Evolutionary conservation across 2,113 vertebrate species (phyloP).

Genomic region (Malurus elegans): DNA sequence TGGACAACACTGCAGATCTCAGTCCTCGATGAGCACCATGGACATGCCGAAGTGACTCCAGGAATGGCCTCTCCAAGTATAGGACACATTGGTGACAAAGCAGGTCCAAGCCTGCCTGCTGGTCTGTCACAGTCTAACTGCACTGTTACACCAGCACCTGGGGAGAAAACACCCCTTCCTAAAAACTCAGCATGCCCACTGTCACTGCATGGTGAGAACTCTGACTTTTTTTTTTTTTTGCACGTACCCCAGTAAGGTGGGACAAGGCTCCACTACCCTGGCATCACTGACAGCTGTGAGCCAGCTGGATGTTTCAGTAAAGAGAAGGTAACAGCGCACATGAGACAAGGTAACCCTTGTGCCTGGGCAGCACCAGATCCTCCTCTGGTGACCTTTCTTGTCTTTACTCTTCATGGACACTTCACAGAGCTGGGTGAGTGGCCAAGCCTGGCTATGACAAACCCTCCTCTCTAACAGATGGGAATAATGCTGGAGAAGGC

Average conservation of each 20-base stretch:
- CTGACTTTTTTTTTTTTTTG: background rate
- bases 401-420: background rate
- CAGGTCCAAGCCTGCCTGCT: background rate
- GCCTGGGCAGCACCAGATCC: background rate
- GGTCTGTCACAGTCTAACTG: background rate
- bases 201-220: background rate
- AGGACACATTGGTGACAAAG: background rate
- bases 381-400: background rate
- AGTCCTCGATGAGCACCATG: background rate
- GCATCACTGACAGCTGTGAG: background rate
- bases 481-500: background rate
- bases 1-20: background rate
- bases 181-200: background rate
- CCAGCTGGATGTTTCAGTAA: background rate
- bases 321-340: fast-evolving
- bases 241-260: background rate
- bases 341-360: background rate
- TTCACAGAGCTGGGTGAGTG: fast-evolving
- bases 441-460: background rate
- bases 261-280: background rate
- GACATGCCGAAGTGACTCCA: background rate
- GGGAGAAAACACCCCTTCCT: background rate
- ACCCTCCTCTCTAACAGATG: background rate
- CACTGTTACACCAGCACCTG: background rate
- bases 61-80: background rate